A percentile compares a stretch with the other conserved stretches of the same genome.
These are phyloP conservation scores for Dioctria linearis DNA, from an alignment of 2,888 invertebrate species.

Conservation along the genomic window DNA sequence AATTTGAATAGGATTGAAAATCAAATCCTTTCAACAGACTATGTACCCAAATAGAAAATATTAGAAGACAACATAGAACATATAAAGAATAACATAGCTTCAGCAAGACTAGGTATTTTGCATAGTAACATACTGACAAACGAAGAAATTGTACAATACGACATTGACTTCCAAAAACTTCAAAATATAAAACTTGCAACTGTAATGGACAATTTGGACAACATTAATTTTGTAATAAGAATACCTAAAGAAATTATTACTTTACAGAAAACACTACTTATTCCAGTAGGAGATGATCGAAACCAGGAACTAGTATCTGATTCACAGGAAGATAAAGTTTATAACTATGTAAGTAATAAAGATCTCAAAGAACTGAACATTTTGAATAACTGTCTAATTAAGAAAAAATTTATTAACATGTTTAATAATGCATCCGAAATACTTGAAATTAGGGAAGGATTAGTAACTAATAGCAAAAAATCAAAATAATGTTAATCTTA, in stretches of 20 bases:
- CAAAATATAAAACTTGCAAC: slow-evolving; percentile 43
- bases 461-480: no score
- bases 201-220: slow-evolving; percentile 13
- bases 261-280: slow-evolving; percentile 12
- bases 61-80: slow-evolving; percentile 44
- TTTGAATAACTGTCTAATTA: no score
- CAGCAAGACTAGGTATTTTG: slow-evolving; percentile 25
- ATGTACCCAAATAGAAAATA: slow-evolving; percentile 37
- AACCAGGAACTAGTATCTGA: slow-evolving; percentile 25
- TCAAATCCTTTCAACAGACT: slow-evolving; percentile 11
- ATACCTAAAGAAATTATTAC: slow-evolving; percentile 29
- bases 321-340: slow-evolving; percentile 38
- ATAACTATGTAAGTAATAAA: slow-evolving; percentile 16
- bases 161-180: slow-evolving; percentile 34
- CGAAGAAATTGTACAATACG: slow-evolving; percentile 13
- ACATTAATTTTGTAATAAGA: slow-evolving; percentile 42
- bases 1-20: not conserved
- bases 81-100: slow-evolving; percentile 42
- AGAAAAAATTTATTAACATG: no score
- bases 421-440: no score
- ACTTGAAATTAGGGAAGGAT: no score
- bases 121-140: slow-evolving; percentile 37
- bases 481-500: no score
- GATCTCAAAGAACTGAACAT: slow-evolving; percentile 14
- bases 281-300: slow-evolving; percentile 14